Conservation (phyloP, 2,797 vertebrate species). For the Sebastes hubbsi region DNA sequence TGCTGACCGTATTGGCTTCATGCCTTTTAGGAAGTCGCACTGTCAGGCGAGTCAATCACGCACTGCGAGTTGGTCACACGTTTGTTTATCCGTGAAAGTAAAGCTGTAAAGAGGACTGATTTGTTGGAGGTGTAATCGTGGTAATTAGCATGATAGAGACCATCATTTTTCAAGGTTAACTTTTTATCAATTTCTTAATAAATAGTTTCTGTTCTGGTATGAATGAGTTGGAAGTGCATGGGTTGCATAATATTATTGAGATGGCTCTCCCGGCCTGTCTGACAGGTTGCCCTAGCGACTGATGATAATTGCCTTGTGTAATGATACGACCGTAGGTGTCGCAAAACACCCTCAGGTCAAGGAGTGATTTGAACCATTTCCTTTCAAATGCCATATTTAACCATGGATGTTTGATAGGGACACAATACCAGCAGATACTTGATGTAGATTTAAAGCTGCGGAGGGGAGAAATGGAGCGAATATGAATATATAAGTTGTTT, state of each 20-base stretch:
- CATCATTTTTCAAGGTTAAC: background rate
- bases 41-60: conserved; percentile 45
- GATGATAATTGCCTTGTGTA: conserved; percentile 52
- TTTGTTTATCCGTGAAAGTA: background rate
- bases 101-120: background rate
- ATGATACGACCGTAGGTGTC: conserved; percentile 47
- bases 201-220: background rate
- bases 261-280: conserved; percentile 51
- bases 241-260: conserved; percentile 51
- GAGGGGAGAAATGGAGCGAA: too few species aligned
- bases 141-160: background rate
- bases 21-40: conserved; percentile 63
- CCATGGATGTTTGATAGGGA: conserved; percentile 8
- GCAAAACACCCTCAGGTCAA: conserved; percentile 61
- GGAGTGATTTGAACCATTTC: conserved; percentile 69
- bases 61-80: background rate
- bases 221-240: conserved; percentile 4
- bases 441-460: background rate
- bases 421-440: background rate
- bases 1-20: conserved; percentile 70
- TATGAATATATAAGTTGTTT: too few species aligned
- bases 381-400: conserved; percentile 45
- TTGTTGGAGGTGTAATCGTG: background rate
- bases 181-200: background rate
- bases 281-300: conserved; percentile 58